Conservation (phyloP, 1,140 invertebrate species). For the Papilio helenus region DNA sequence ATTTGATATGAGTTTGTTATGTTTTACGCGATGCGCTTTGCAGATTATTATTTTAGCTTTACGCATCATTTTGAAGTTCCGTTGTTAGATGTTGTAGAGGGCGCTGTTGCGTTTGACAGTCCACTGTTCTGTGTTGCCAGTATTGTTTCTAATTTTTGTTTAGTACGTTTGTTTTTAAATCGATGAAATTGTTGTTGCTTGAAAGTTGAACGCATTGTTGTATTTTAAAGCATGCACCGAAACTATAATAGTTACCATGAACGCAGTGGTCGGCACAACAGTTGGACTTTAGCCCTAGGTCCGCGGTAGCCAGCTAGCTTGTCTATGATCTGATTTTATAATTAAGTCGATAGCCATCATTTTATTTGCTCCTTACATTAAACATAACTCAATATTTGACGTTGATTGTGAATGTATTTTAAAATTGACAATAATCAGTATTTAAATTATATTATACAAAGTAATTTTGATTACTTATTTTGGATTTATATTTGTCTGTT, state of each 20-base stretch:
- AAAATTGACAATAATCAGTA: constrained; percentile 67
- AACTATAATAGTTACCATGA: constrained; percentile 65
- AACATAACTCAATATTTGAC: constrained; percentile 53
- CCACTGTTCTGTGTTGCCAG: constrained; percentile 32
- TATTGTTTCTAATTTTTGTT: constrained; percentile 25
- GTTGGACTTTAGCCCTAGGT: constrained; percentile 52
- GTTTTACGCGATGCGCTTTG: constrained; percentile 56
- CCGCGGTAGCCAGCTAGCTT: constrained; percentile 40
- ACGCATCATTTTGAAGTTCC: constrained; percentile 42
- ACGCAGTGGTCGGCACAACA: constrained; percentile 55
- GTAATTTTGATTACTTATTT: constrained; percentile 68
- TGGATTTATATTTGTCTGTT: constrained; percentile 76
- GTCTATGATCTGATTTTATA: constrained; percentile 57
- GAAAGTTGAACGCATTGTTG: neutral
- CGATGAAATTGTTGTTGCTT: neutral
- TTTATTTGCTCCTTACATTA: constrained; percentile 55
- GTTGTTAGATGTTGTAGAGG: constrained; percentile 42
- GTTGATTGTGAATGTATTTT: constrained; percentile 53
- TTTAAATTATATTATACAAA: constrained; percentile 53
- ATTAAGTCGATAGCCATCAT: constrained; percentile 58
- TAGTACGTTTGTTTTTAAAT: constrained; percentile 20
- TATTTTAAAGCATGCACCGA: constrained; percentile 36
- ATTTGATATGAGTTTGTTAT: constrained; percentile 65
- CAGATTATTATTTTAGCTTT: constrained; percentile 48
- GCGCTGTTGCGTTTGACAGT: constrained; percentile 41